Evolutionary conservation across 2,888 invertebrate genomes (phyloP).

Genomic region (Drosophila nigritarsus): DNA sequence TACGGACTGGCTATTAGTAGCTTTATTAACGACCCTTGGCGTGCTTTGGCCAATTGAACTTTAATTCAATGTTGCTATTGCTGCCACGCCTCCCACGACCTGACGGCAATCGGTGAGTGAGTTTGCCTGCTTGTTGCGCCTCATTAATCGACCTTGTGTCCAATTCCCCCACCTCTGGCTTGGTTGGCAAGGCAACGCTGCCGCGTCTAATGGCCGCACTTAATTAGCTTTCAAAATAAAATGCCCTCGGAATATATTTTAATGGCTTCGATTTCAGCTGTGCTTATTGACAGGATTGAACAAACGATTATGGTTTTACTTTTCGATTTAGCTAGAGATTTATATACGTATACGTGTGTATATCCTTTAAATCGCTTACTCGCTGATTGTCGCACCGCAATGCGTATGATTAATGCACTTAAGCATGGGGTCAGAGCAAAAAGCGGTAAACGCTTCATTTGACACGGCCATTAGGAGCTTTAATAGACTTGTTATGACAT

Average conservation of each 20-base stretch:
- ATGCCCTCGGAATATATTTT: constrained; percentile 61
- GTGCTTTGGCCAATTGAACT: constrained; percentile 68
- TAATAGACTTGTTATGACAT: constrained; percentile 62
- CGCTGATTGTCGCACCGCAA: constrained; percentile 12
- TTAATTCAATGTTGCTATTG: constrained; percentile 56
- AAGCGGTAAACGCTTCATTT: constrained; percentile 56
- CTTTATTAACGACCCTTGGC: constrained; percentile 62
- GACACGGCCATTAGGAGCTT: constrained; percentile 38
- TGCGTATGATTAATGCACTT: constrained; percentile 60
- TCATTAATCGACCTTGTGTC: constrained; percentile 60
- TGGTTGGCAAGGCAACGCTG: constrained; percentile 23
- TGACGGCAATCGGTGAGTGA: constrained; percentile 3
- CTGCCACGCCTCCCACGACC: constrained; percentile 23
- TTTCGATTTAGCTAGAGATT: constrained; percentile 25
- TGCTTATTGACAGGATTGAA: constrained; percentile 42
- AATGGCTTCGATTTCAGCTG: constrained; percentile 56
- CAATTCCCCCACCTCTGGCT: constrained; percentile 3
- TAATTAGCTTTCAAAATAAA: constrained; percentile 74
- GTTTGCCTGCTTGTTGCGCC: constrained; percentile 61
- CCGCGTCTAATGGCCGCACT: constrained; percentile 56
- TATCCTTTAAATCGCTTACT: constrained; percentile 10
- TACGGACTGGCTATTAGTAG: constrained; percentile 42
- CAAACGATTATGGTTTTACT: constrained; percentile 55
- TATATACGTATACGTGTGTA: constrained; percentile 19
- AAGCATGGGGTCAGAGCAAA: not conserved